Base-by-base conservation (phyloP, 2,888 invertebrate genomes). In the Stenoptilia bipunctidactyla region DNA sequence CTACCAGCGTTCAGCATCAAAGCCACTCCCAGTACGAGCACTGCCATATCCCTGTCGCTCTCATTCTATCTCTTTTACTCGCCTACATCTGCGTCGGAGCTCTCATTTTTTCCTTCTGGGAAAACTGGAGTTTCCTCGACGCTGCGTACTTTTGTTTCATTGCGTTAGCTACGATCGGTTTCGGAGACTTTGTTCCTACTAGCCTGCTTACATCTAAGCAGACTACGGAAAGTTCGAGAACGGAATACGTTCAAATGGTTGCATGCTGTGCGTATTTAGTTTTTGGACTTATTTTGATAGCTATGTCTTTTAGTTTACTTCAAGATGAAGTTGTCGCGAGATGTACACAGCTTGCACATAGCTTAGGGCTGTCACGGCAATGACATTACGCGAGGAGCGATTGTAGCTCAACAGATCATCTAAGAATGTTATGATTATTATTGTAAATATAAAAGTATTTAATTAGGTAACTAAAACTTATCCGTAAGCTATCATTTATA, bases 91-190 rank as follows among this genome's bases (percentile, higher is more conserved):
- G 90, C 53, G 74, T 90, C 8, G 94, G 94, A 1, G 93, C 93
- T 0, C 87, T 88, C 15, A 87, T 91, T 44, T 92, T 93, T 73
- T 90, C 92, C 13, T 85, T 90, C n/a, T 91, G 92, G 87, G 92
- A 91, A 60, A 89, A 90, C 54, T 92, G 92, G 92, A 89, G 89
- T 44, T 89, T 92, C 62, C 84, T 93, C 35, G 93, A 94, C 61
- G 92, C 92, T 5, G 90, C 91, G 2, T 94, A 93, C 72, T 93
- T 93, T 71, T 93, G 93, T 64, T 94, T 94, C 69, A 90, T 93
- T 48, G 92, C 93, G 1, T 79, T 94, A 49, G 90, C 92, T 0
- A 94, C 94, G 2, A 93, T 94, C 44, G 93, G 93, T 27, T 91
- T 93, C 49, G 92, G 92, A 2, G 92, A 92, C 61, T 87, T 90